Conservation (phyloP, 2,888 invertebrate genomes). For the Imbricaverruca yamaguchii region DNA sequence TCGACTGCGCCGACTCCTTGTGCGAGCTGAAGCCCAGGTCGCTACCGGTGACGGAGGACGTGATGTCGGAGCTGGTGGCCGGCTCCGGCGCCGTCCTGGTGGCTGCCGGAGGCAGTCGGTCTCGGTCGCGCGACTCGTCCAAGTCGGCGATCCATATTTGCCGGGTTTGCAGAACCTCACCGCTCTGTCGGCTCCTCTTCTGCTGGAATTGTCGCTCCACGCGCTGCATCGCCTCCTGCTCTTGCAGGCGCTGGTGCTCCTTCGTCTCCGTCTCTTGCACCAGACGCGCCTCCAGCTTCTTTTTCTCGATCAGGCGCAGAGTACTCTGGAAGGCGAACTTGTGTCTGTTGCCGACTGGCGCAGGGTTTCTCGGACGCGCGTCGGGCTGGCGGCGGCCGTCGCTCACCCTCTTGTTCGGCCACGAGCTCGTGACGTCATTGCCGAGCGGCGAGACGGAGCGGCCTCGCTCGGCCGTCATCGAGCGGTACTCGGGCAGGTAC, state of each 20-base stretch:
- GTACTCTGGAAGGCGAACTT: slow-evolving; percentile 34
- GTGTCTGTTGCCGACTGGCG: slow-evolving; percentile 25
- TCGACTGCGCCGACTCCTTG: background rate
- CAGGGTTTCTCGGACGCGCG: background rate
- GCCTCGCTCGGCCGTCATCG: slow-evolving; percentile 33
- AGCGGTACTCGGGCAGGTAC: slow-evolving; percentile 58
- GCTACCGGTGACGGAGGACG: background rate
- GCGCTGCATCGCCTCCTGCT: slow-evolving; percentile 28
- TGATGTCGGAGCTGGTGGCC: background rate
- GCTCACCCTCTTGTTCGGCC: no score
- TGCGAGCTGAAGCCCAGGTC: slow-evolving; percentile 11
- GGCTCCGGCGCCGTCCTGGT: background rate
- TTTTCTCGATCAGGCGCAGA: slow-evolving; percentile 32
- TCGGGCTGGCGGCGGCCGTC: background rate
- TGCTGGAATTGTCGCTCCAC: slow-evolving; percentile 67
- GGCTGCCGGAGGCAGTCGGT: background rate
- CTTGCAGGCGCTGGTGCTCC: slow-evolving; percentile 27
- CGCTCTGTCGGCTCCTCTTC: slow-evolving; percentile 58
- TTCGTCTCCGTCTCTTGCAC: slow-evolving; percentile 31
- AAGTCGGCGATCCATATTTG: background rate
- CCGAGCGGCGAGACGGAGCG: slow-evolving; percentile 22
- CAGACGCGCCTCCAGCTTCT: slow-evolving; percentile 31
- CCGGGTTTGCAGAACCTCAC: slow-evolving; percentile 28
- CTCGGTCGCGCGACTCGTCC: background rate
- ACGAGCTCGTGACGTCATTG: background rate